Evolutionary conservation across 2,797 vertebrate genomes (phyloP).

Genomic region (Hippopotamyrus pictus): DNA sequence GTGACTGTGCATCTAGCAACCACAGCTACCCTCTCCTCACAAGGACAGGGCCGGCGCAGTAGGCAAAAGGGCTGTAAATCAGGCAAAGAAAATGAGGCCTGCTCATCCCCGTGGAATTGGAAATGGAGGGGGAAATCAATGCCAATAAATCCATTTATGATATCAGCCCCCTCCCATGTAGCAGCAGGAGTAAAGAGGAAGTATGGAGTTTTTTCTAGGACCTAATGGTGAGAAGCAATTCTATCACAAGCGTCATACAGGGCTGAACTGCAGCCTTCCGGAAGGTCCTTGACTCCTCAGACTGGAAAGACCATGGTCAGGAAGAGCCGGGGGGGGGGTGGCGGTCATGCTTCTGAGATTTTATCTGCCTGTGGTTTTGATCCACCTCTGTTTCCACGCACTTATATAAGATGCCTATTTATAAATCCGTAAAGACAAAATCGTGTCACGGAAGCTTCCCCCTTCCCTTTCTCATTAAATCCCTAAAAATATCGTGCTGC

Average conservation of each 20-base stretch:
- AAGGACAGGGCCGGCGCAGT: background rate
- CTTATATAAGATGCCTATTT: background rate
- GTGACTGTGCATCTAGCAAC: background rate
- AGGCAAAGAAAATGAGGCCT: background rate
- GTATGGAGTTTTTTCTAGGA: background rate
- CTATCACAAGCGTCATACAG: background rate
- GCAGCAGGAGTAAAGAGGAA: background rate
- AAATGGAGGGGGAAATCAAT: background rate
- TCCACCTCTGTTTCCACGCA: background rate
- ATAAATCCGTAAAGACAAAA: background rate
- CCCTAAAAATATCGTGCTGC: background rate
- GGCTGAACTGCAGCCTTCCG: background rate
- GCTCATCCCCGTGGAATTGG: background rate
- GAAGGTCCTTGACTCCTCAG: background rate
- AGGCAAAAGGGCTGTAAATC: background rate
- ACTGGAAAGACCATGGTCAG: background rate
- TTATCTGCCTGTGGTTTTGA: background rate
- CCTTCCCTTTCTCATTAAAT: background rate
- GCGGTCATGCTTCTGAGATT: background rate
- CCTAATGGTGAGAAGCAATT: background rate
- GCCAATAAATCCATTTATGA: constrained; percentile 2
- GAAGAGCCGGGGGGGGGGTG: background rate
- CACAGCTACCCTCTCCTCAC: background rate
- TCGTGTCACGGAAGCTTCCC: background rate
- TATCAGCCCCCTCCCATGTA: background rate